Evolutionary conservation across 2,888 invertebrate genomes (phyloP).

Genomic region (Crocallis elinguaria): DNA sequence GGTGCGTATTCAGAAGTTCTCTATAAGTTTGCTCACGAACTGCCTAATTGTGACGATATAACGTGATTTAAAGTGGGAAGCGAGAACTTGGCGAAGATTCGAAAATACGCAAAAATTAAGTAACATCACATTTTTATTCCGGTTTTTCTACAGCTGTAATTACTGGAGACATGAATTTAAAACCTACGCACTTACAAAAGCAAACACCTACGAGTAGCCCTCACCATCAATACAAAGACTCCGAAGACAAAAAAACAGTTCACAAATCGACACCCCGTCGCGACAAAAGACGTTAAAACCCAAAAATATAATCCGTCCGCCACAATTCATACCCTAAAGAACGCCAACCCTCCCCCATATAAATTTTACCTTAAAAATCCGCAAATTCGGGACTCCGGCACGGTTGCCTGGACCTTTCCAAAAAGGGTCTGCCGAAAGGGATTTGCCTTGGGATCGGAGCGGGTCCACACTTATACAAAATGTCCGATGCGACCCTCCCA

Average conservation of each 20-base stretch:
- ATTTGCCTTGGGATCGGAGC: constrained; percentile 80
- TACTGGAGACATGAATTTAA: too few species aligned
- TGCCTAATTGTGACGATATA: too few species aligned
- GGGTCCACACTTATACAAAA: constrained; percentile 83
- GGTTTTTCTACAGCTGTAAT: too few species aligned
- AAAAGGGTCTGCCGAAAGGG: constrained; percentile 82
- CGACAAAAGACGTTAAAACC: constrained; percentile 37
- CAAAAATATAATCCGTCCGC: constrained; percentile 41
- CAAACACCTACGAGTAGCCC: too few species aligned
- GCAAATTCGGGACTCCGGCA: constrained; percentile 80
- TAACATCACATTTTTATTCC: too few species aligned
- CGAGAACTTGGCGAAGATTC: too few species aligned
- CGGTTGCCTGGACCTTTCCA: constrained; percentile 75
- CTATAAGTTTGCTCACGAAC: too few species aligned
- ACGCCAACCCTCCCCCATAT: constrained; percentile 65
- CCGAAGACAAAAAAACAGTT: constrained; percentile 22
- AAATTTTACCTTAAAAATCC: constrained; percentile 85
- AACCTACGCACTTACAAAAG: too few species aligned
- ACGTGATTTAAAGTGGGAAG: too few species aligned
- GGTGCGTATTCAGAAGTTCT: too few species aligned
- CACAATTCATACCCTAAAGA: constrained; percentile 43
- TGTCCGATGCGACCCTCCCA: constrained; percentile 77
- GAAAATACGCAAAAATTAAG: too few species aligned
- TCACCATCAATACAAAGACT: constrained; percentile 8
- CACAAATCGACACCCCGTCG: constrained; percentile 29